Conservation (phyloP, 2,888 invertebrate species). For the Rhingia campestris region DNA sequence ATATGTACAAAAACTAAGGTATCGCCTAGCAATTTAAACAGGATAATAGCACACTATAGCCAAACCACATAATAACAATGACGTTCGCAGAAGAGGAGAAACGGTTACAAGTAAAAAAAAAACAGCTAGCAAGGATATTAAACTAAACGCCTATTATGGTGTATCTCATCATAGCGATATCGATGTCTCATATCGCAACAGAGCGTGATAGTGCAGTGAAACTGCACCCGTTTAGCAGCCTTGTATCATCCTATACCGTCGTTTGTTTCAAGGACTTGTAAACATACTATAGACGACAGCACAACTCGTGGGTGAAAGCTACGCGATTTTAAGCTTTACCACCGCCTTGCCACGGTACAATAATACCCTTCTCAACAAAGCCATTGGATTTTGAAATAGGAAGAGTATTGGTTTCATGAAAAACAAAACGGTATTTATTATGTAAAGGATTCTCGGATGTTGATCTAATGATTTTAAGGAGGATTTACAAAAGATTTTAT, state of each 20-base stretch:
- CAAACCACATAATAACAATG: constrained; percentile 26
- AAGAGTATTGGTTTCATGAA: too few species aligned
- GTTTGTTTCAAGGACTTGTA: not conserved
- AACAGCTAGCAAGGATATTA: constrained; percentile 26
- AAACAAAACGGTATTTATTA: too few species aligned
- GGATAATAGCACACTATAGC: constrained; percentile 32
- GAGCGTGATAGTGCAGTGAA: too few species aligned
- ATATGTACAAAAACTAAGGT: constrained; percentile 26
- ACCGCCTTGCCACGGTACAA: not conserved
- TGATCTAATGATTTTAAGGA: too few species aligned
- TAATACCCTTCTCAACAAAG: too few species aligned
- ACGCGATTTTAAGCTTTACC: constrained; percentile 23
- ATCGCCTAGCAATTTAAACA: constrained; percentile 40
- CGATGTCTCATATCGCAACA: constrained; percentile 2
- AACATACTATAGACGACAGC: constrained; percentile 1
- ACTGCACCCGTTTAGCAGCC: not conserved
- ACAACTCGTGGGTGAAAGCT: constrained; percentile 17
- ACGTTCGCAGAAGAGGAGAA: not conserved
- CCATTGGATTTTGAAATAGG: too few species aligned
- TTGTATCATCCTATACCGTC: not conserved
- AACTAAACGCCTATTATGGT: constrained; percentile 25
- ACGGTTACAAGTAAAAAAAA: not conserved
- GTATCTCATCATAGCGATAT: constrained; percentile 18
- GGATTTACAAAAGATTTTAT: too few species aligned
- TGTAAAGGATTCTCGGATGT: too few species aligned